Conservation (phyloP, 2,113 vertebrate species). For the Ptilorrhoa leucosticta region DNA sequence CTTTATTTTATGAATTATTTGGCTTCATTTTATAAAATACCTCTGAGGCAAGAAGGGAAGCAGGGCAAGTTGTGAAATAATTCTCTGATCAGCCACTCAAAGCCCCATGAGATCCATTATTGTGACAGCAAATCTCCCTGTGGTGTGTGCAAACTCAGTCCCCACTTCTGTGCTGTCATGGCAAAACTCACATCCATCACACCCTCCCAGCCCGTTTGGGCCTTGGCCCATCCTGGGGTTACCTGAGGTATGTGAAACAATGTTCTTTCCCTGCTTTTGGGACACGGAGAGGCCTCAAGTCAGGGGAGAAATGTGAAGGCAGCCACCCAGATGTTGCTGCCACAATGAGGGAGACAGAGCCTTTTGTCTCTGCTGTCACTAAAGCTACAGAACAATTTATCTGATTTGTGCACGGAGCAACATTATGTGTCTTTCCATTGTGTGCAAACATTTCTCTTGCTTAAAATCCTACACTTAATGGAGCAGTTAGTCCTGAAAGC, state of each 20-base stretch:
- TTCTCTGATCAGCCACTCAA: neutral
- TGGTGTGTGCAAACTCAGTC: neutral
- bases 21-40: neutral
- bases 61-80: neutral
- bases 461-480: conserved; percentile 1
- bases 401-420: conserved; percentile 3
- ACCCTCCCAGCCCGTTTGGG: neutral
- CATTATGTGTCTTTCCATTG: conserved; percentile 45
- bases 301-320: neutral
- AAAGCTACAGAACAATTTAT: conserved; percentile 25
- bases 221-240: neutral
- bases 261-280: neutral
- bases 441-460: conserved; percentile 50
- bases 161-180: neutral
- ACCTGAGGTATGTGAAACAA: neutral
- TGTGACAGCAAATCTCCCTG: neutral
- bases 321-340: conserved; percentile 45
- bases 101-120: neutral
- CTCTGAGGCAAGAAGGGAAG: neutral
- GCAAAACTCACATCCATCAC: neutral
- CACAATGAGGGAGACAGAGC: neutral
- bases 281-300: conserved; percentile 2
- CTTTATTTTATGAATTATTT: neutral
- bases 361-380: conserved; percentile 51
- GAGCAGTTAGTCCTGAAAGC: conserved; percentile 28